phyloP scores from a whole-genome alignment of 2,113 vertebrate genomes.

The Cnemophilus loriae region DNA sequence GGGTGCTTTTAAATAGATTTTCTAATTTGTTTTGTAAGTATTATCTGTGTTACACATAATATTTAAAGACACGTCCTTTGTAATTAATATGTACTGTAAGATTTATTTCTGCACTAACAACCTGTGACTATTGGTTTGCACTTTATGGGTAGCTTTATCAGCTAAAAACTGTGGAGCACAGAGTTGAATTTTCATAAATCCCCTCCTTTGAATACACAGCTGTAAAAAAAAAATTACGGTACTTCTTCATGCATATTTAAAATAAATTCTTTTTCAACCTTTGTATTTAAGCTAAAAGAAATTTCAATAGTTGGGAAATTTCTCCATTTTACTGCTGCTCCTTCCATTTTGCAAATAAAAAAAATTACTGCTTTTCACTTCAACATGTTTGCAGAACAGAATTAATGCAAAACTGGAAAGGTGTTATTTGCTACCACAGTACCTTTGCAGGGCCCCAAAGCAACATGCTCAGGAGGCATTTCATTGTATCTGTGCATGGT shows the following conservation, averaged over 20 bases:
- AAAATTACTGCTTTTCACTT: not conserved
- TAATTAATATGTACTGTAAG: not conserved
- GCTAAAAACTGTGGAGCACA: not conserved
- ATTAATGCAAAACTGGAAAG: not conserved
- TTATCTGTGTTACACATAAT: not conserved
- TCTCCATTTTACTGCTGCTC: not conserved
- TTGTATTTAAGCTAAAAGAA: not conserved
- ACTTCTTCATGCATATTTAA: not conserved
- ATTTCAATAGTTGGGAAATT: not conserved
- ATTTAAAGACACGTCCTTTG: not conserved
- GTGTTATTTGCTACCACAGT: not conserved
- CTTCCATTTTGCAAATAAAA: not conserved
- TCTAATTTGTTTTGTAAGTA: not conserved
- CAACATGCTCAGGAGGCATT: not conserved
- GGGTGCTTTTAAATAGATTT: not conserved
- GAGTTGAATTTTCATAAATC: not conserved
- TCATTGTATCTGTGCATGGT: constrained; percentile 1
- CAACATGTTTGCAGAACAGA: not conserved
- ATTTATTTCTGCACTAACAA: not conserved
- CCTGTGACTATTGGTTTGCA: not conserved
- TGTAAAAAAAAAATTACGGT: not conserved
- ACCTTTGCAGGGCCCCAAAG: not conserved
- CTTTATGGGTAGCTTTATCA: not conserved
- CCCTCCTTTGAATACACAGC: not conserved
- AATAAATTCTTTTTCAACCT: not conserved